Evolutionary conservation across 1,140 invertebrate species (phyloP), one percentile per base, ranked within the genome.

Genomic region (Platyscapa corneri): DNA sequence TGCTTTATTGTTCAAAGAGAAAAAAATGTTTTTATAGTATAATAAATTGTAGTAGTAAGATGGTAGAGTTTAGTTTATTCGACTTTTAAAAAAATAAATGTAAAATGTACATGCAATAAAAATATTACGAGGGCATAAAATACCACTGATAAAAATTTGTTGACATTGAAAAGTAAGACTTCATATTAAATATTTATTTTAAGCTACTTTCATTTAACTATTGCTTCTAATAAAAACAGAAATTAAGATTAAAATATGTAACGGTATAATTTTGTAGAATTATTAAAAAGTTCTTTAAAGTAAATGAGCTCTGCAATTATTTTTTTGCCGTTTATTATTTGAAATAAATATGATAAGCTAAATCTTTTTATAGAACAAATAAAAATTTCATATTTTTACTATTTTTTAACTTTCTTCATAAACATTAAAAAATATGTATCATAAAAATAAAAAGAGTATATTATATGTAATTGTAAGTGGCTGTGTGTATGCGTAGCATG

Each of bases 71-170:
- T 42, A 42, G 70, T 42, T 74, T 74, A 42, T 74, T 74, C 16
- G 70, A 74, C 37, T 42, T 74, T 42, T 42, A 42, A 74, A 74
- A 42, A 53, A 77, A 56, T 77, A 53, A 77, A 77, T 56, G 32
- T 77, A 53, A 77, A 77, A 53, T 53, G n/a, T 77, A 77, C 46
- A 32, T 53, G 75, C 75, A 49, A 53, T 77, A 77, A 77, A 77
- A 77, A 77, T 34, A 56, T 77, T 49, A 77, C 75, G 49, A 77
- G 49, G 46, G 3, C 27, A 74, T 74, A 74, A 74, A 74, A 74
- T 6, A 20, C 23, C n/a, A 42, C 70, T 42, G 70, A 74, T 74
- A 74, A 74, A 42, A 74, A 42, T 27, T 42, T 42, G 70, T 74
- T 42, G 70, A 42, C 70, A 74, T 42, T 74, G 70, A 74, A 74